Conservation (phyloP, 2,888 invertebrate species). For the Crematogaster levior region DNA sequence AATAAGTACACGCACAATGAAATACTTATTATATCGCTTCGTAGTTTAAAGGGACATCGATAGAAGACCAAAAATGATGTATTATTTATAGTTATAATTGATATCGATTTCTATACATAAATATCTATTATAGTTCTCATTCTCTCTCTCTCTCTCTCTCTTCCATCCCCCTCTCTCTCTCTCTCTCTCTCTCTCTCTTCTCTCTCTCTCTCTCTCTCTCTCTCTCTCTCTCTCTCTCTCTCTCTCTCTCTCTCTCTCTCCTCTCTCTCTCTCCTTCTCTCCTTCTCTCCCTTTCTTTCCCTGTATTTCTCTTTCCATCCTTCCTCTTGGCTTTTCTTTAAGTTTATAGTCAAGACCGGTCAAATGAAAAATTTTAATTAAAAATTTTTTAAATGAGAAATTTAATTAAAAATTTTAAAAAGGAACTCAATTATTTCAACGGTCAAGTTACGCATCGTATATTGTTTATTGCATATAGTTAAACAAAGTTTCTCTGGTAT, state of each 20-base stretch:
- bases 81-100: slow-evolving; percentile 37
- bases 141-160: neutral
- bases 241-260: too few relatives aligned
- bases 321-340: neutral
- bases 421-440: slow-evolving; percentile 61
- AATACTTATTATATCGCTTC: slow-evolving; percentile 27
- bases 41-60: slow-evolving; percentile 35
- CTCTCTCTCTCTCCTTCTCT: neutral
- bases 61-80: slow-evolving; percentile 34
- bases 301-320: too few relatives aligned
- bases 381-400: neutral
- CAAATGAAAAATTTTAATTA: neutral
- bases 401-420: neutral
- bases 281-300: neutral
- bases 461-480: slow-evolving; percentile 53
- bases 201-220: neutral
- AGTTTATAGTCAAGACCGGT: neutral
- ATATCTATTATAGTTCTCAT: slow-evolving; percentile 19
- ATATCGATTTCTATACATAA: slow-evolving; percentile 33
- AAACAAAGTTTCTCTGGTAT: slow-evolving; percentile 61
- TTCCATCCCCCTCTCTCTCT: too few relatives aligned
- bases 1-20: slow-evolving; percentile 36
- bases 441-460: slow-evolving; percentile 49
- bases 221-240: neutral
- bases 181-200: neutral